These are phyloP conservation scores for Syrrhaptes paradoxus DNA, from an alignment of 2,113 vertebrate species.

Conservation along the genomic window DNA sequence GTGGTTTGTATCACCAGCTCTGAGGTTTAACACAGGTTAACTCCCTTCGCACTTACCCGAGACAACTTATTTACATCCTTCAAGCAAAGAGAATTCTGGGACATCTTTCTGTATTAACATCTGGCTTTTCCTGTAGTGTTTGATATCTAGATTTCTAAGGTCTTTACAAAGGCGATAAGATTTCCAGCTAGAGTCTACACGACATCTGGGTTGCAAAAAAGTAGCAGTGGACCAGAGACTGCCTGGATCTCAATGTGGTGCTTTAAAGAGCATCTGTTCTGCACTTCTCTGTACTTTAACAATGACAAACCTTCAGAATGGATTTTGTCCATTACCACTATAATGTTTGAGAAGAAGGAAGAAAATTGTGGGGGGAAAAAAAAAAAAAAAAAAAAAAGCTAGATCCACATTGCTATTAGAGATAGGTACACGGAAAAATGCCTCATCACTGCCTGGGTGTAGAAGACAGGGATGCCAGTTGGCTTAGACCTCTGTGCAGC, in stretches of 20 bases:
- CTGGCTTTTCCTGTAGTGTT: neutral
- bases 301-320: neutral
- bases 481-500: neutral
- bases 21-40: neutral
- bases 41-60: neutral
- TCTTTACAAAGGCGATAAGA: neutral
- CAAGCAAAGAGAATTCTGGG: neutral
- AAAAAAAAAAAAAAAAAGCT: neutral
- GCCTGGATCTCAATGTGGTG: neutral
- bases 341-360: neutral
- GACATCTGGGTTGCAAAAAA: neutral
- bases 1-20: accelerated
- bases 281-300: neutral
- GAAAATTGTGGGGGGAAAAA: neutral
- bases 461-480: neutral
- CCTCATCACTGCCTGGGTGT: neutral
- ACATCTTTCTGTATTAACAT: neutral
- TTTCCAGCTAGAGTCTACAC: neutral
- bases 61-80: neutral
- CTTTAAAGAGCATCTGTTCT: neutral
- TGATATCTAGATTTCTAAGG: neutral
- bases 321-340: neutral
- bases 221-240: neutral
- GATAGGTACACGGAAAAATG: neutral
- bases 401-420: neutral